These are phyloP conservation scores for Balanococcus diminutus DNA, from an alignment of 2,888 invertebrate species.

Conservation along the genomic window DNA sequence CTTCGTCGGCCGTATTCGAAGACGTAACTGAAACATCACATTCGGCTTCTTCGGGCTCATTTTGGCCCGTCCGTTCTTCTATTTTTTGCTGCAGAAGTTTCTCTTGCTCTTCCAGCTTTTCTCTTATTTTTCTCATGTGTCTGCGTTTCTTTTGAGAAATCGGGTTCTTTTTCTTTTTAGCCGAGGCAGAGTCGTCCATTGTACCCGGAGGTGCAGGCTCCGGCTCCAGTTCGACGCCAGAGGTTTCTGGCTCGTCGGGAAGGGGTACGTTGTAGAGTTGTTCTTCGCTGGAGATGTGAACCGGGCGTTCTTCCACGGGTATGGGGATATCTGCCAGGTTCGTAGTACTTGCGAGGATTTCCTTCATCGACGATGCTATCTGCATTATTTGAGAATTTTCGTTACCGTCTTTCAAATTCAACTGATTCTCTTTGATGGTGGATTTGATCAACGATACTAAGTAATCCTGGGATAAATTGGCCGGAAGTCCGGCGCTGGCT, in stretches of 20 bases:
- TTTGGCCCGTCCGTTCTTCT: not conserved
- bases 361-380: not conserved
- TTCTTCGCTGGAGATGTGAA: not conserved
- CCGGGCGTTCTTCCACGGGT: not conserved
- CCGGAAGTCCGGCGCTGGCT: not conserved
- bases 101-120: constrained; percentile 60
- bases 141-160: constrained; percentile 62
- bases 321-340: constrained; percentile 1
- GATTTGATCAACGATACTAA: constrained; percentile 17
- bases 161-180: constrained; percentile 63
- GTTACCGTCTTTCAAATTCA: not conserved
- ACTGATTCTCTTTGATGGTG: not conserved
- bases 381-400: not conserved
- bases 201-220: not conserved
- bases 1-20: not conserved
- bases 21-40: not conserved
- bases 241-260: not conserved
- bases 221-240: not conserved
- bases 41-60: not conserved
- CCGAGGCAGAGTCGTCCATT: not conserved
- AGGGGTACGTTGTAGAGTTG: constrained; percentile 28
- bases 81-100: constrained; percentile 54
- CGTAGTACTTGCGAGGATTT: not conserved
- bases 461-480: constrained; percentile 30
- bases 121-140: constrained; percentile 67